Evolutionary conservation across 1,140 invertebrate genomes (phyloP).

Genomic region (Rhizoglyphus robini): DNA sequence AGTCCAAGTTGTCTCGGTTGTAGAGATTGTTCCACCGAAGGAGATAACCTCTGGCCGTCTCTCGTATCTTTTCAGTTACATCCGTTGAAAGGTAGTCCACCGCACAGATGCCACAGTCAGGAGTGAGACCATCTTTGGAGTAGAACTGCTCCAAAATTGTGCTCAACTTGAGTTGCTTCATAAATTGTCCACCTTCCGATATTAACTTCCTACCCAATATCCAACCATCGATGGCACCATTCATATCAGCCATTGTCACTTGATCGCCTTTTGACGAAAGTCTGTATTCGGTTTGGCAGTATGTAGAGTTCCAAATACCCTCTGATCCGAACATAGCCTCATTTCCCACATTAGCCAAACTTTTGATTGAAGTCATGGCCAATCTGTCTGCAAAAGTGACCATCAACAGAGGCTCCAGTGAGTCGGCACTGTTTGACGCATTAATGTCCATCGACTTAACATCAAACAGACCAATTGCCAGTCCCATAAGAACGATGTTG

Average conservation of each 20-base stretch:
- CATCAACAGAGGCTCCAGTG: conserved; percentile 15
- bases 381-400: conserved; percentile 12
- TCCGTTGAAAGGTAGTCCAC: neutral
- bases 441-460: neutral
- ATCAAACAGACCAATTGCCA: conserved; percentile 14
- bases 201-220: conserved; percentile 2
- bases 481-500: conserved; percentile 13
- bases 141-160: conserved; percentile 11
- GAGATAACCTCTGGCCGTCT: conserved; percentile 1
- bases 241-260: conserved; percentile 15
- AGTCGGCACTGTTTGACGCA: neutral
- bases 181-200: neutral
- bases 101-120: conserved; percentile 7
- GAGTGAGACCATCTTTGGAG: neutral
- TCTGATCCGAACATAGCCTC: neutral
- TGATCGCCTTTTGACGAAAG: neutral
- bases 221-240: conserved; percentile 19
- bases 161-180: conserved; percentile 8
- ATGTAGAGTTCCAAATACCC: conserved; percentile 19
- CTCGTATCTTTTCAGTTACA: neutral
- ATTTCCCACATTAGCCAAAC: neutral
- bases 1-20: neutral
- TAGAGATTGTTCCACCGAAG: neutral
- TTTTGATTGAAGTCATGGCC: neutral
- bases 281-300: conserved; percentile 19